phyloP scores from a whole-genome alignment of 2,888 invertebrate genomes.

The Troides helena region DNA sequence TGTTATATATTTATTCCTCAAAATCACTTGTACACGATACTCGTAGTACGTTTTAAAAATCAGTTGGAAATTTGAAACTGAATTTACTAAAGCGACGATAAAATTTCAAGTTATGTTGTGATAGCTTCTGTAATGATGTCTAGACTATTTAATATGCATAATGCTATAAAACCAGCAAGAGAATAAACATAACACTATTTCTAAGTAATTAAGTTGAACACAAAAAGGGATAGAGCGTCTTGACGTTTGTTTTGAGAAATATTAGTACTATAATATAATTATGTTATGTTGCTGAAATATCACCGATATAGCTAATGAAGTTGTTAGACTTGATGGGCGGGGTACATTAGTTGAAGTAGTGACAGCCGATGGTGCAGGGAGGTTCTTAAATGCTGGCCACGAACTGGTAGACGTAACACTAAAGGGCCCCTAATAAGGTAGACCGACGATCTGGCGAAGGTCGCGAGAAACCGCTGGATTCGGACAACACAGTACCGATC shows the following conservation, averaged over 20 bases:
- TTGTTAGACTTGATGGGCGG: no score
- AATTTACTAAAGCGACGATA: constrained; percentile 15
- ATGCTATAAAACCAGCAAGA: constrained; percentile 17
- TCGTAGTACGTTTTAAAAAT: not conserved
- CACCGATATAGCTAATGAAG: no score
- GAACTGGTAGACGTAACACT: no score
- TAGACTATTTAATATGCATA: constrained; percentile 26
- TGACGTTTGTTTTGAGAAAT: not conserved
- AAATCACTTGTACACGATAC: not conserved
- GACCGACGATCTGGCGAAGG: no score
- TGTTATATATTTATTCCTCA: not conserved
- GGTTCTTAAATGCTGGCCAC: no score
- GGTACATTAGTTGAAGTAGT: no score
- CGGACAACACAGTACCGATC: no score
- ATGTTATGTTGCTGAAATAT: no score
- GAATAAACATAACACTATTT: constrained; percentile 12
- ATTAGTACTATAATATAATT: no score
- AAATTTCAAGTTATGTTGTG: constrained; percentile 13
- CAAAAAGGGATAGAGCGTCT: constrained; percentile 2
- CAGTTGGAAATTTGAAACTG: not conserved
- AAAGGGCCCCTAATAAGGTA: no score
- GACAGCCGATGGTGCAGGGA: no score
- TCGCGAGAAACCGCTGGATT: no score
- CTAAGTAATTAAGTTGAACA: constrained; percentile 14
- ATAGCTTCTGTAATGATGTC: constrained; percentile 22